These are phyloP conservation scores for Falcaria lacertinaria DNA, from an alignment of 2,888 invertebrate species.

Conservation along the genomic window DNA sequence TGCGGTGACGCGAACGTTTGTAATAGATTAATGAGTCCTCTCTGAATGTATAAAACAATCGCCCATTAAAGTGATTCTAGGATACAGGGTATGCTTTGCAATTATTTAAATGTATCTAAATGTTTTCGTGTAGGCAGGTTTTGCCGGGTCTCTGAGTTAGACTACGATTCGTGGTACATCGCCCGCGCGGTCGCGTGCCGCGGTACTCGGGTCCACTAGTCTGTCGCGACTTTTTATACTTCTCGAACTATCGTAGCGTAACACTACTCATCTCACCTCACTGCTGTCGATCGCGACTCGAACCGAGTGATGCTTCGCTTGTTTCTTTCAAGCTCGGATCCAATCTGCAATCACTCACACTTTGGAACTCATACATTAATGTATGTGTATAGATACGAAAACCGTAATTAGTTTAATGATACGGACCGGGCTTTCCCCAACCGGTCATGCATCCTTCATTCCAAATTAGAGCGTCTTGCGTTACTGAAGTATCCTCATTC, in stretches of 20 bases:
- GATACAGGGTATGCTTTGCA: conserved; percentile 97
- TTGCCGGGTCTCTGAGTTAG: conserved; percentile 55
- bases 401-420: neutral
- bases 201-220: conserved; percentile 70
- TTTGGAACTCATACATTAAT: neutral
- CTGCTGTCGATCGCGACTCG: conserved; percentile 35
- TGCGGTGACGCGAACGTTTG: conserved; percentile 68
- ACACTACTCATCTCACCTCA: conserved; percentile 52
- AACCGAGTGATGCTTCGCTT: conserved; percentile 43
- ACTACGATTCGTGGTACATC: conserved; percentile 41
- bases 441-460: conserved; percentile 30
- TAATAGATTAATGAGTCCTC: conserved; percentile 71
- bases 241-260: conserved; percentile 62
- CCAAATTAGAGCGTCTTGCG: conserved; percentile 34
- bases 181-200: conserved; percentile 44
- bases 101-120: conserved; percentile 88
- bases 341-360: neutral
- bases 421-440: conserved; percentile 9
- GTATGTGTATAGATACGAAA: neutral
- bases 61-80: conserved; percentile 89
- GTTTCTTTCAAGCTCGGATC: conserved; percentile 28
- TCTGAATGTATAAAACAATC: conserved; percentile 76
- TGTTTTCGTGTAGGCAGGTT: conserved; percentile 73
- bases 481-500: conserved; percentile 59
- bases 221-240: conserved; percentile 75